Conservation (phyloP, 53 echinoderm and acorn worm genomes). For the Actinopyga echinites region DNA sequence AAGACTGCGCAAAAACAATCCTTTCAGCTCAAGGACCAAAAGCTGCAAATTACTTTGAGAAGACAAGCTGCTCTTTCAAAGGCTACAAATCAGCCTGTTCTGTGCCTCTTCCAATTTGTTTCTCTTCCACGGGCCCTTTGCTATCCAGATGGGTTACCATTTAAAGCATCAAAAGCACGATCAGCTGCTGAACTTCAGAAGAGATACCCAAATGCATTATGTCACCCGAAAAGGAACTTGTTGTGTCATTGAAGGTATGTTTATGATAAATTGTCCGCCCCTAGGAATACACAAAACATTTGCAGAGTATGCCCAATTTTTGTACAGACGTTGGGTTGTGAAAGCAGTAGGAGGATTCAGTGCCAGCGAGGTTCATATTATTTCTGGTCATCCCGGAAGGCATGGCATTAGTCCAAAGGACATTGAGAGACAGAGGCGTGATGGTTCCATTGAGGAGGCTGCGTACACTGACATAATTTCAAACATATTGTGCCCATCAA, state of each 20-base stretch:
- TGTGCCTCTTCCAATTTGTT: constrained; percentile 6
- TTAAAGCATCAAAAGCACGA: neutral
- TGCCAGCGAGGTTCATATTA: constrained; percentile 48
- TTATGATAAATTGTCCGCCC: constrained; percentile 16
- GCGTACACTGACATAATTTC: neutral
- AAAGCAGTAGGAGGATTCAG: neutral
- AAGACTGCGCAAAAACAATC: neutral
- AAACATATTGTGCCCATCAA: constrained; percentile 1
- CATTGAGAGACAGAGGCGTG: constrained; percentile 44
- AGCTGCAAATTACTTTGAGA: neutral
- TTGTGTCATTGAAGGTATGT: constrained; percentile 35
- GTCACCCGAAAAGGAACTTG: neutral
- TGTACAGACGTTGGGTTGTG: constrained; percentile 1
- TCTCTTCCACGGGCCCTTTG: constrained; percentile 1
- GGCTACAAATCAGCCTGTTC: neutral
- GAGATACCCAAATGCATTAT: neutral
- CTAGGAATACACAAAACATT: constrained; percentile 15
- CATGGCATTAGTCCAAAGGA: constrained; percentile 53
- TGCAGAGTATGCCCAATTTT: constrained; percentile 1
- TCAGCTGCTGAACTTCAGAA: neutral
- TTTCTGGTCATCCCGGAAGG: constrained; percentile 52
- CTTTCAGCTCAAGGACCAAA: neutral
- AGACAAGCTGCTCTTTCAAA: constrained; percentile 25
- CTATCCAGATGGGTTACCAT: neutral
- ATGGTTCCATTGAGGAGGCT: neutral